Percentiles rank a stretch among this genome's conserved stretches.
Conservation (phyloP, 2,797 vertebrate species). For the Cheirogaleus major region DNA sequence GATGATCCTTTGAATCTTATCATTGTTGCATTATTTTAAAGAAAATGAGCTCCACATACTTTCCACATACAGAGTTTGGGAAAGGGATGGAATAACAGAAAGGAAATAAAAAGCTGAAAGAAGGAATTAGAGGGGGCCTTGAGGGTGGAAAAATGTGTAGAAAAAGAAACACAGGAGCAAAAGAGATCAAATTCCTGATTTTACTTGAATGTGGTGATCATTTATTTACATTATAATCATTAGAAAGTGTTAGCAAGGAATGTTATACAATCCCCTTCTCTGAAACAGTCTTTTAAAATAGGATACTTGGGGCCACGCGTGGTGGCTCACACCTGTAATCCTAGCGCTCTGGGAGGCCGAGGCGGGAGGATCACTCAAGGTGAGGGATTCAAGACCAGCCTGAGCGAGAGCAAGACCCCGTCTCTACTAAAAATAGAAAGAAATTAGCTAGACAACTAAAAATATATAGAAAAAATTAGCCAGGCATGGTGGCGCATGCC, state of each 20-base stretch:
- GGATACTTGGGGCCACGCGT: neutral
- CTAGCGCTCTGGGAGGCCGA: too few species aligned
- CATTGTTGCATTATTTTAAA: neutral
- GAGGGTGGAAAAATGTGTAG: neutral
- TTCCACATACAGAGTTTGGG: neutral
- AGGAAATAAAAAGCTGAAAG: neutral
- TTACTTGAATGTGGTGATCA: neutral
- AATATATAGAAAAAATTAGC: too few species aligned
- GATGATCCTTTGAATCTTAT: neutral
- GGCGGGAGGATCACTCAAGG: too few species aligned
- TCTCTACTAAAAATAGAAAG: too few species aligned
- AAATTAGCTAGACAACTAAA: too few species aligned
- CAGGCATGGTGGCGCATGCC: too few species aligned
- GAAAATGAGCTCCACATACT: neutral
- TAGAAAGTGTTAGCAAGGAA: neutral
- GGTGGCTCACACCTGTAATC: too few species aligned
- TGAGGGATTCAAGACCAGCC: too few species aligned
- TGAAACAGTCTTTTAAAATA: neutral
- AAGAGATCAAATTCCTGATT: neutral
- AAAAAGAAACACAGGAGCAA: neutral
- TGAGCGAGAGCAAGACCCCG: too few species aligned
- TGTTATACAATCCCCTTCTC: neutral
- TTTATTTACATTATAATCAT: neutral
- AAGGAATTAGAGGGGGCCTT: neutral
- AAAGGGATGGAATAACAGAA: neutral